Evolutionary conservation across 2,113 vertebrate species (phyloP).

Genomic region (Albula goreensis): DNA sequence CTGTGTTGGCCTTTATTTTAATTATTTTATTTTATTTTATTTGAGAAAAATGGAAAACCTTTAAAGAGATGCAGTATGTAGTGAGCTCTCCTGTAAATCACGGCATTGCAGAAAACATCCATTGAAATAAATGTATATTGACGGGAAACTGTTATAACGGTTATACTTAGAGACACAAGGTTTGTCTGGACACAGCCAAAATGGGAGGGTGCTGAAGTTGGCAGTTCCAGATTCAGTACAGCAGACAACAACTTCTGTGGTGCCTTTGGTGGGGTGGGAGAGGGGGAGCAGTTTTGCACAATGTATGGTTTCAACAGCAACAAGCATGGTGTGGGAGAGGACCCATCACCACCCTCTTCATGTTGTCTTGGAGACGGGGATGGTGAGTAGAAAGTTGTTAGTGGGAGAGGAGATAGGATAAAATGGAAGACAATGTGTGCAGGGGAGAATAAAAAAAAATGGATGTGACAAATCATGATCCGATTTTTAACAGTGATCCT

Average conservation of each 20-base stretch:
- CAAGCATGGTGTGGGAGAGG: background rate
- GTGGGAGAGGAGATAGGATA: background rate
- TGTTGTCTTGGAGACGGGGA: conserved; percentile 26
- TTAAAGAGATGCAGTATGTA: background rate
- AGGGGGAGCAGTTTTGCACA: conserved; percentile 58
- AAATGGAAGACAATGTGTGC: background rate
- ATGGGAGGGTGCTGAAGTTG: too few relatives aligned
- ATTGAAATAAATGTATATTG: background rate
- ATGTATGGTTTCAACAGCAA: conserved; percentile 33
- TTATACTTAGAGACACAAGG: too few relatives aligned
- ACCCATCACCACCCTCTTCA: background rate
- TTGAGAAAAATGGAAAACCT: background rate
- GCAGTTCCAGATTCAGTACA: too few relatives aligned
- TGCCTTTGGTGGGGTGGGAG: conserved; percentile 35
- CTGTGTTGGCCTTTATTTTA: background rate
- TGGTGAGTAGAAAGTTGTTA: conserved; percentile 26
- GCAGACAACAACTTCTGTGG: background rate
- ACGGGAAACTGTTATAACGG: background rate
- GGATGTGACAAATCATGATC: conserved; percentile 35
- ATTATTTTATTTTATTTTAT: background rate
- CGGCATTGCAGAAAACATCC: background rate
- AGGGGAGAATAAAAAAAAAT: background rate
- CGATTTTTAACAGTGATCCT: conserved; percentile 51
- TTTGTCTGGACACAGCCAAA: too few relatives aligned
- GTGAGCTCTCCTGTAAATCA: background rate